Evolutionary conservation across 2,888 invertebrate genomes (phyloP).

Genomic region (Caradrina kadenii): DNA sequence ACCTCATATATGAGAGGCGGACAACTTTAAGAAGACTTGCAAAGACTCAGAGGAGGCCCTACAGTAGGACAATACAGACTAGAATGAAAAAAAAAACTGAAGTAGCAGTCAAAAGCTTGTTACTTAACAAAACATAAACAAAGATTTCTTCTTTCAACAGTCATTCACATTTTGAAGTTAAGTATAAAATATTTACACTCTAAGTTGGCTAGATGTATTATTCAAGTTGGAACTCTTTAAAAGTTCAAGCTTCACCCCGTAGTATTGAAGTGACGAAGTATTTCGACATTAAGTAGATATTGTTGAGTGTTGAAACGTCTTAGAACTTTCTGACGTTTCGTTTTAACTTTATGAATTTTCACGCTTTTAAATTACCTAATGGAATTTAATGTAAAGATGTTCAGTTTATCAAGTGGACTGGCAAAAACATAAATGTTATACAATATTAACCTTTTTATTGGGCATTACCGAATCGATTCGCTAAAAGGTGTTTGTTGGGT

Average conservation of each 20-base stretch:
- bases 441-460: too few relatives aligned
- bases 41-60: too few relatives aligned
- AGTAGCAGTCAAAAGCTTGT: too few relatives aligned
- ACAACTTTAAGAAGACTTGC: too few relatives aligned
- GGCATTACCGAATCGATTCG: too few relatives aligned
- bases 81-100: too few relatives aligned
- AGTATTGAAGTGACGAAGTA: constrained; percentile 42
- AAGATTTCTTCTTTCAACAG: background rate
- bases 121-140: too few relatives aligned
- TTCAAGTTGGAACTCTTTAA: constrained; percentile 42
- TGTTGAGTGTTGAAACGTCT: constrained; percentile 31
- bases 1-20: too few relatives aligned
- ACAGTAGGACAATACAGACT: too few relatives aligned
- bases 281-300: constrained; percentile 51
- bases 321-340: constrained; percentile 35
- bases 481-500: too few relatives aligned
- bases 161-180: constrained; percentile 31
- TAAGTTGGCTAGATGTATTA: constrained; percentile 34
- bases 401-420: background rate
- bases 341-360: constrained; percentile 14
- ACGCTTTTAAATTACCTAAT: background rate
- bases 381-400: background rate
- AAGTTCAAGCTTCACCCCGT: constrained; percentile 42
- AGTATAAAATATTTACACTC: constrained; percentile 46
- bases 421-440: too few relatives aligned